These are phyloP conservation scores for Recurvirostra avosetta DNA, from an alignment of 2,113 vertebrate genomes.

Conservation along the genomic window DNA sequence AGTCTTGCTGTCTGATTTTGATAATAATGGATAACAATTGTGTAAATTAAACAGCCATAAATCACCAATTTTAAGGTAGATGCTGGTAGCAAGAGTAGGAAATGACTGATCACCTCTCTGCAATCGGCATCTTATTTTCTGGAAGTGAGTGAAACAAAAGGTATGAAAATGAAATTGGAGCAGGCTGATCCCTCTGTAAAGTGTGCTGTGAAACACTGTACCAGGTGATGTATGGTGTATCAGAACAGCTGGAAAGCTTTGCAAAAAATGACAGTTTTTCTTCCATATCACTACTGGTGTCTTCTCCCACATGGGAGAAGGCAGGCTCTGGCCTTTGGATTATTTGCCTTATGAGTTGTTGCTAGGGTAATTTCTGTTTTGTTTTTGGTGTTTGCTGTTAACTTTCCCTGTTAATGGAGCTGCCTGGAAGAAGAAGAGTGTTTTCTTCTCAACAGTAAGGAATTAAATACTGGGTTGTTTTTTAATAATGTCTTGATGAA, in stretches of 20 bases:
- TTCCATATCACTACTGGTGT: neutral
- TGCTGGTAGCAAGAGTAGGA: neutral
- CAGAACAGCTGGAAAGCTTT: neutral
- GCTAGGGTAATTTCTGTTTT: neutral
- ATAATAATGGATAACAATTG: neutral
- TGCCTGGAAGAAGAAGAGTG: neutral
- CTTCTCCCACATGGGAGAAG: neutral
- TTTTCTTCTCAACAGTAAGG: neutral
- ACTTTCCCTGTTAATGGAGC: neutral
- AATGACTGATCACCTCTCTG: neutral
- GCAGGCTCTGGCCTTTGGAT: neutral
- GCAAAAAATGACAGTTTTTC: neutral
- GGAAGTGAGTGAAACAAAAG: neutral
- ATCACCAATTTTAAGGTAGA: neutral
- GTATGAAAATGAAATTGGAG: neutral
- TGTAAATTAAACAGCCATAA: neutral
- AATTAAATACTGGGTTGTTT: neutral
- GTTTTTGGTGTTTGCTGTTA: neutral
- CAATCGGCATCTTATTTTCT: neutral
- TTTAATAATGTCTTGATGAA: neutral
- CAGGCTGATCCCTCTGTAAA: neutral
- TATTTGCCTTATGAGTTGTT: neutral
- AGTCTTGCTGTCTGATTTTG: neutral
- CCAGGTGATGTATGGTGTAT: neutral
- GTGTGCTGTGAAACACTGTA: neutral